A percentile compares a stretch with the other conserved stretches of the same genome.
Conservation (phyloP, 2,888 invertebrate genomes). For the Buathra laborator region DNA sequence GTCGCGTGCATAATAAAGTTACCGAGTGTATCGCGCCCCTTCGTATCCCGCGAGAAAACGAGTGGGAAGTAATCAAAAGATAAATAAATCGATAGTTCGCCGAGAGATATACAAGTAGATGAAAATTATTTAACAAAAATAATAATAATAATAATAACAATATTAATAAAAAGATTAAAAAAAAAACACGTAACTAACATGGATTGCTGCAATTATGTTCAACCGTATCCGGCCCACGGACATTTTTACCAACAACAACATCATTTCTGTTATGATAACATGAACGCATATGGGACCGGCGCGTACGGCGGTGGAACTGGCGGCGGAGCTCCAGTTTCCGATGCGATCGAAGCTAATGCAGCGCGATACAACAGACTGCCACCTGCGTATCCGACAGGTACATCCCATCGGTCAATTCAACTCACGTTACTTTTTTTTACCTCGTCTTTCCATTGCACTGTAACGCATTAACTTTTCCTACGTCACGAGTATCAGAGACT, state of each 20-base stretch:
- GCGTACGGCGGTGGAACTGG: constrained; percentile 65
- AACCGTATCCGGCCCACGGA: constrained; percentile 80
- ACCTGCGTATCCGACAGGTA: constrained; percentile 83
- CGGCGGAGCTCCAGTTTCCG: constrained; percentile 76
- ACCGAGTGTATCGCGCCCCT: constrained; percentile 4
- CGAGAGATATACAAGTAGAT: neutral
- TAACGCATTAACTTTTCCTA: neutral
- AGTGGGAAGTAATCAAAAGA: constrained; percentile 41
- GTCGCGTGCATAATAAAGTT: constrained; percentile 25
- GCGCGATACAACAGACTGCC: constrained; percentile 81
- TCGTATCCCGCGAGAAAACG: constrained; percentile 26
- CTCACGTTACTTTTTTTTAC: neutral
- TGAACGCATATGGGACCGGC: constrained; percentile 76
- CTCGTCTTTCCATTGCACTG: neutral
- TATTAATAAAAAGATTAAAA: constrained; percentile 23
- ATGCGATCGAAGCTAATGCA: constrained; percentile 79
- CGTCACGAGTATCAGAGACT: constrained; percentile 17
- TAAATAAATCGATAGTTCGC: constrained; percentile 52
- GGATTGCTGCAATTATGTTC: constrained; percentile 84
- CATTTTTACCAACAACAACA: constrained; percentile 80
- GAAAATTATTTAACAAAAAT: constrained; percentile 2
- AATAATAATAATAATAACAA: neutral
- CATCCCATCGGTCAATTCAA: constrained; percentile 44
- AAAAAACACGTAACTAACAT: constrained; percentile 71
- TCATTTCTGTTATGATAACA: constrained; percentile 82